These are phyloP conservation scores for Aleiodes alternator DNA, from an alignment of 2,888 invertebrate species.

Conservation along the genomic window DNA sequence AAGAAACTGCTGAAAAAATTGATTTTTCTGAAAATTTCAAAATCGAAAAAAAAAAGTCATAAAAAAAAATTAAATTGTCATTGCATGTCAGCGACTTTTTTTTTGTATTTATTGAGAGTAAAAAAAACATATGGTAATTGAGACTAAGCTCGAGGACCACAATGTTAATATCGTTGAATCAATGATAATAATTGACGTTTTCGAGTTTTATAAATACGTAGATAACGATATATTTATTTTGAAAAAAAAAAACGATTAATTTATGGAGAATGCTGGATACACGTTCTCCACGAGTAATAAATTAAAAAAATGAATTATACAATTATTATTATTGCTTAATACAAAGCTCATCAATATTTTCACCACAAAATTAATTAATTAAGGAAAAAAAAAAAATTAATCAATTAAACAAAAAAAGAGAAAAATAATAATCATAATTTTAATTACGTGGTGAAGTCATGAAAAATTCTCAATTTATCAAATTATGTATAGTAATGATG, in stretches of 20 bases:
- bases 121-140: conserved; percentile 62
- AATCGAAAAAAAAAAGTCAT: not conserved
- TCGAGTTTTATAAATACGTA: conserved; percentile 67
- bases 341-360: too few species aligned
- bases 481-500: conserved; percentile 5
- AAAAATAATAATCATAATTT: not conserved
- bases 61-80: not conserved
- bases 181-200: conserved; percentile 47
- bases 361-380: not conserved
- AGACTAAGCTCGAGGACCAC: conserved; percentile 70
- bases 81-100: conserved; percentile 58
- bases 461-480: not conserved
- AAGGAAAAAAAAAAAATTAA: too few species aligned
- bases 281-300: conserved; percentile 41
- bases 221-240: conserved; percentile 55
- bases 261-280: conserved; percentile 66
- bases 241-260: conserved; percentile 47
- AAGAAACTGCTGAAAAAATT: conserved; percentile 10
- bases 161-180: conserved; percentile 31
- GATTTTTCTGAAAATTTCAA: conserved; percentile 17
- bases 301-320: conserved; percentile 11
- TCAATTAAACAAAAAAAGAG: not conserved
- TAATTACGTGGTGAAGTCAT: conserved; percentile 26
- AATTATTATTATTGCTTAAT: not conserved
- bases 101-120: conserved; percentile 55